A percentile compares a stretch with the other conserved stretches of the same genome.
Conservation (phyloP, 2,113 vertebrate species). For the Heterocephalus glaber region DNA sequence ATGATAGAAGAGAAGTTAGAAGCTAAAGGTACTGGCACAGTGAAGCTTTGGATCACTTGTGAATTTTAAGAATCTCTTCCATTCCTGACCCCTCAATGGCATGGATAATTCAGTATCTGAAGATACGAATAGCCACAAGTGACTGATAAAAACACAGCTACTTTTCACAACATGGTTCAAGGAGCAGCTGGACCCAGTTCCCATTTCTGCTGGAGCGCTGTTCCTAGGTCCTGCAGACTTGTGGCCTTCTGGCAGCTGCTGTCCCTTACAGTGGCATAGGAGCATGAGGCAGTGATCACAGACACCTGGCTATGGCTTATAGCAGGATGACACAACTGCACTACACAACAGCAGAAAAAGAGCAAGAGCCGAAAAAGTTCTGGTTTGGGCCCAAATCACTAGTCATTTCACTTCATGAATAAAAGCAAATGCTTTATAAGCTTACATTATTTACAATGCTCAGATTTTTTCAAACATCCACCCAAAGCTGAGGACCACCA, state of each 20-base stretch:
- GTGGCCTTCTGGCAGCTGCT: neutral
- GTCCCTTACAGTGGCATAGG: neutral
- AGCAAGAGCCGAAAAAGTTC: slow-evolving; percentile 70
- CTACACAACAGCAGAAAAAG: slow-evolving; percentile 60
- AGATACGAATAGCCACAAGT: neutral
- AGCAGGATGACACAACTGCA: slow-evolving; percentile 60
- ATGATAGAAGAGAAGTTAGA: slow-evolving; percentile 43
- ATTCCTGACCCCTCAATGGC: slow-evolving; percentile 55
- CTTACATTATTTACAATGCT: slow-evolving; percentile 78
- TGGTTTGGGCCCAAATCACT: slow-evolving; percentile 70
- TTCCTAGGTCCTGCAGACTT: neutral
- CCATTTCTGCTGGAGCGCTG: slow-evolving; percentile 60
- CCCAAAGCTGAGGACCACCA: slow-evolving; percentile 71
- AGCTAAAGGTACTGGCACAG: slow-evolving; percentile 49
- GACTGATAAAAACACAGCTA: neutral
- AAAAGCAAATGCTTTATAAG: slow-evolving; percentile 72
- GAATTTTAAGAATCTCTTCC: slow-evolving; percentile 48
- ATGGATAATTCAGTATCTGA: slow-evolving; percentile 37
- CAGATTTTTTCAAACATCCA: slow-evolving; percentile 67
- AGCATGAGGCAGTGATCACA: slow-evolving; percentile 62
- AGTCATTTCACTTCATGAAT: slow-evolving; percentile 65
- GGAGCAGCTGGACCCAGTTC: neutral
- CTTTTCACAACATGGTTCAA: neutral
- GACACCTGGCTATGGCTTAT: slow-evolving; percentile 67
- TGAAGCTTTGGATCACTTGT: slow-evolving; percentile 65